phyloP scores from a whole-genome alignment of 2,113 vertebrate genomes.

The Craseonycteris thonglongyai region DNA sequence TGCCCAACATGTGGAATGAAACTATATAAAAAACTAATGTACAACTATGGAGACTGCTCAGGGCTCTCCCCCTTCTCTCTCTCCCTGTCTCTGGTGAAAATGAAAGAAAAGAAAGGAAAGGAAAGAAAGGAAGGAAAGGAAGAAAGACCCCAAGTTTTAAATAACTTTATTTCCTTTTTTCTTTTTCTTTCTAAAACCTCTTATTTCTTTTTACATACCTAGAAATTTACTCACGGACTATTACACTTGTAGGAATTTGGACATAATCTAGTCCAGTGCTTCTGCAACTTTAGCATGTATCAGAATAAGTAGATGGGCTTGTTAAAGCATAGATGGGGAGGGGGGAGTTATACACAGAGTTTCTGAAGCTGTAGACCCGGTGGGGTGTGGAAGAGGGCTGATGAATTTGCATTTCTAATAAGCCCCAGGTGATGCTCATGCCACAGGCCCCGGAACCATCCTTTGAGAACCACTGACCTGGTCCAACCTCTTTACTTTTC shows the following conservation, averaged over 20 bases:
- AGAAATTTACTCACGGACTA: neutral
- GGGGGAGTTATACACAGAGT: neutral
- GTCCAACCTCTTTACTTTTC: neutral
- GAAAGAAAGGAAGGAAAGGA: too few species aligned
- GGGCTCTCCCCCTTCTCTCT: too few species aligned
- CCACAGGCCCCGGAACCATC: neutral
- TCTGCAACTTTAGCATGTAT: neutral
- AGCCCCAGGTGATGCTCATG: neutral
- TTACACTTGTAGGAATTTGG: neutral
- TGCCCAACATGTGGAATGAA: too few species aligned
- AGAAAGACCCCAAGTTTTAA: neutral
- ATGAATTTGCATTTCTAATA: neutral
- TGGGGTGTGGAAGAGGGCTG: rapidly evolving
- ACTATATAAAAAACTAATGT: too few species aligned
- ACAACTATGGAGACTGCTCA: too few species aligned
- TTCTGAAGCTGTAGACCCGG: neutral
- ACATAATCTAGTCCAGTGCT: neutral
- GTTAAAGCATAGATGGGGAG: neutral
- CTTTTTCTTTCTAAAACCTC: neutral
- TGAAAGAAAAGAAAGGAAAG: too few species aligned
- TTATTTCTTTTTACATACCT: neutral
- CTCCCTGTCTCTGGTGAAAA: too few species aligned
- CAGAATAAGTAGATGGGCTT: neutral
- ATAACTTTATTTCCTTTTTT: neutral
- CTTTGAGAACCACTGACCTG: neutral